Percentiles rank a stretch among this genome's conserved stretches.
These are phyloP conservation scores for Harpagifer antarcticus DNA, from an alignment of 2,797 vertebrate genomes.

Conservation along the genomic window DNA sequence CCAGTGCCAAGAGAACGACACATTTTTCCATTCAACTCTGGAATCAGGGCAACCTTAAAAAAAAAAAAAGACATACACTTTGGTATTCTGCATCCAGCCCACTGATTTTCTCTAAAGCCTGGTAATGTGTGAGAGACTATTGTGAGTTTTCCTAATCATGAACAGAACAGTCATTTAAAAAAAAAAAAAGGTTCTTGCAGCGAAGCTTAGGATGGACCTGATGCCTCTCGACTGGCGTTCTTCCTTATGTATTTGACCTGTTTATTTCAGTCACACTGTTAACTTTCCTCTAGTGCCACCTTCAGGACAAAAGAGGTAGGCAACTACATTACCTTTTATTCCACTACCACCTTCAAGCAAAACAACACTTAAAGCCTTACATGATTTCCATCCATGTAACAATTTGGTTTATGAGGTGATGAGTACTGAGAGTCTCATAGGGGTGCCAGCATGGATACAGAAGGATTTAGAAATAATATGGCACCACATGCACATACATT, in stretches of 20 bases:
- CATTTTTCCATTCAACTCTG: background rate
- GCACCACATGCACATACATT: background rate
- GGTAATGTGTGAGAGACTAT: background rate
- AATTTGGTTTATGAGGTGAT: background rate
- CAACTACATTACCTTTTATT: background rate
- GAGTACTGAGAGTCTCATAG: background rate
- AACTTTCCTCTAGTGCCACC: conserved; percentile 49
- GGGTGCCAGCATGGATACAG: background rate
- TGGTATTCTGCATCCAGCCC: conserved; percentile 89
- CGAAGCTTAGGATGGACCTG: too few species aligned
- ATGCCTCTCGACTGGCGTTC: background rate
- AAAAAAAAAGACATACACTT: conserved; percentile 59
- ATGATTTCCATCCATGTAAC: background rate
- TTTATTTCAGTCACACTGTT: background rate
- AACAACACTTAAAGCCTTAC: background rate
- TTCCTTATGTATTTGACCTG: conserved; percentile 1
- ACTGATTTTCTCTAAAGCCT: conserved; percentile 88
- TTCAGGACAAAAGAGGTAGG: conserved; percentile 44
- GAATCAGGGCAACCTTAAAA: too few species aligned
- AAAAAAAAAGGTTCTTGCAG: too few species aligned
- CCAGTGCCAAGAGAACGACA: background rate
- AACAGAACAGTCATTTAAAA: background rate
- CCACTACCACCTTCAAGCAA: conserved; percentile 6
- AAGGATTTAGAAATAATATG: background rate
- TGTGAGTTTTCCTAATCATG: background rate